These are phyloP conservation scores for Chondrilla cf. caribensis DNA, from an alignment of 37 sponge, comb jelly and placozoan species.

Conservation along the genomic window DNA sequence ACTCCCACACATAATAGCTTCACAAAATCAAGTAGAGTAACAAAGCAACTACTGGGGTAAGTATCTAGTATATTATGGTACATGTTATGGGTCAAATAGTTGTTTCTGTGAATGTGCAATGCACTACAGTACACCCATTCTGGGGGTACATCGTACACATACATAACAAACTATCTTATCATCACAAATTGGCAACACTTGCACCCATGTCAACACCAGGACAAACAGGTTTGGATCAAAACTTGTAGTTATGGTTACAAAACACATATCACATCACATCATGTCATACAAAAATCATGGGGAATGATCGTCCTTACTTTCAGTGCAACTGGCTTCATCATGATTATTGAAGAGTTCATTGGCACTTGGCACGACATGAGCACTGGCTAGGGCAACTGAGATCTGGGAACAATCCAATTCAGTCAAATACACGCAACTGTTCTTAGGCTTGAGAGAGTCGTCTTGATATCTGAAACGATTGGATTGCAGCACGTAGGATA, in stretches of 20 bases:
- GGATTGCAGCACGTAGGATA: neutral
- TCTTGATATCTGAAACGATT: slow-evolving; percentile 11
- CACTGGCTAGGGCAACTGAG: slow-evolving; percentile 35
- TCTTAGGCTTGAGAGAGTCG: neutral
- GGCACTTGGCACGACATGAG: slow-evolving; percentile 34
- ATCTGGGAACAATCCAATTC: slow-evolving; percentile 40
- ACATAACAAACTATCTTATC: neutral
- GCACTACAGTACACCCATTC: too few species aligned
- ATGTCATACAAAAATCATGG: neutral
- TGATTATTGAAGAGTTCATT: slow-evolving; percentile 46
- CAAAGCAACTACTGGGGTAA: too few species aligned
- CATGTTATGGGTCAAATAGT: too few species aligned
- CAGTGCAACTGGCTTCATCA: slow-evolving; percentile 25
- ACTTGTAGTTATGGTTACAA: too few species aligned
- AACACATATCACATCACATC: too few species aligned
- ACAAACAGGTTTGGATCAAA: too few species aligned
- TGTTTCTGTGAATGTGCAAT: too few species aligned
- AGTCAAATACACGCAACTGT: slow-evolving; percentile 39
- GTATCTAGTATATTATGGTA: too few species aligned
- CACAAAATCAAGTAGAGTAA: too few species aligned
- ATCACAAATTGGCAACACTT: neutral
- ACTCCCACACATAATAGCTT: too few species aligned
- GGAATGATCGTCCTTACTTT: too few species aligned
- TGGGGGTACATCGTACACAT: too few species aligned
- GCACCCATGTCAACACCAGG: neutral